A percentile compares a stretch with the other conserved stretches of the same genome.
These are phyloP conservation scores for Chrysolina haemoptera DNA, from an alignment of 2,888 invertebrate genomes.

Conservation along the genomic window DNA sequence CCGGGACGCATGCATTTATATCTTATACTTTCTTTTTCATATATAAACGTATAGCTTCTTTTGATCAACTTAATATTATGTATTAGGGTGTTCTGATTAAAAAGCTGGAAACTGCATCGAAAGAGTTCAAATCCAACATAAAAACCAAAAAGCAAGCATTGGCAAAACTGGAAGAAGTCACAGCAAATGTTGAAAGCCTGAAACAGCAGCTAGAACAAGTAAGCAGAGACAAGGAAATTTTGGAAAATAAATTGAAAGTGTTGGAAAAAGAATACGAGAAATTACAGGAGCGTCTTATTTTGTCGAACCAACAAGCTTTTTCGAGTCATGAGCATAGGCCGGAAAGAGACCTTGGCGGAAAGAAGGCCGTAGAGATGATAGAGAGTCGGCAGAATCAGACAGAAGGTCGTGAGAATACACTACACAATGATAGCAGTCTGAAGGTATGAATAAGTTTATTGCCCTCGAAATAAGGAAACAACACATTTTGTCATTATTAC, in stretches of 20 bases:
- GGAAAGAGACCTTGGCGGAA: slow-evolving; percentile 54
- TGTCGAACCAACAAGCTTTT: slow-evolving; percentile 41
- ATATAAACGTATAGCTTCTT: too few species aligned
- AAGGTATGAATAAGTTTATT: neutral
- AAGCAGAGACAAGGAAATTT: slow-evolving; percentile 59
- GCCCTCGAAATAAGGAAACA: neutral
- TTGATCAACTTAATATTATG: slow-evolving; percentile 1
- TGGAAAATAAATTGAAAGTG: slow-evolving; percentile 60
- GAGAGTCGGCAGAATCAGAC: neutral
- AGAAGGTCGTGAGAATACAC: slow-evolving; percentile 1
- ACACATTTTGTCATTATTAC: neutral
- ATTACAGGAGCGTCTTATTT: slow-evolving; percentile 58
- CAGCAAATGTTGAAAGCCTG: slow-evolving; percentile 52
- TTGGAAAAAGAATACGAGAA: slow-evolving; percentile 60
- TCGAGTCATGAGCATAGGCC: slow-evolving; percentile 49
- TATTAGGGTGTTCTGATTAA: slow-evolving; percentile 51
- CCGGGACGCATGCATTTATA: too few species aligned
- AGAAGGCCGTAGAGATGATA: neutral
- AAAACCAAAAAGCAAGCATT: slow-evolving; percentile 63
- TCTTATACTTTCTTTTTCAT: too few species aligned
- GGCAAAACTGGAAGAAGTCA: slow-evolving; percentile 62
- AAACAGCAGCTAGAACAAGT: slow-evolving; percentile 60
- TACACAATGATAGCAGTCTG: slow-evolving; percentile 6
- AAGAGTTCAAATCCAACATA: slow-evolving; percentile 63
- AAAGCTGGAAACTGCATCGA: slow-evolving; percentile 62